Percentiles rank a stretch among this genome's conserved stretches.
phyloP scores from a whole-genome alignment of 1,140 invertebrate genomes.

The Stegodyphus mimosarum region DNA sequence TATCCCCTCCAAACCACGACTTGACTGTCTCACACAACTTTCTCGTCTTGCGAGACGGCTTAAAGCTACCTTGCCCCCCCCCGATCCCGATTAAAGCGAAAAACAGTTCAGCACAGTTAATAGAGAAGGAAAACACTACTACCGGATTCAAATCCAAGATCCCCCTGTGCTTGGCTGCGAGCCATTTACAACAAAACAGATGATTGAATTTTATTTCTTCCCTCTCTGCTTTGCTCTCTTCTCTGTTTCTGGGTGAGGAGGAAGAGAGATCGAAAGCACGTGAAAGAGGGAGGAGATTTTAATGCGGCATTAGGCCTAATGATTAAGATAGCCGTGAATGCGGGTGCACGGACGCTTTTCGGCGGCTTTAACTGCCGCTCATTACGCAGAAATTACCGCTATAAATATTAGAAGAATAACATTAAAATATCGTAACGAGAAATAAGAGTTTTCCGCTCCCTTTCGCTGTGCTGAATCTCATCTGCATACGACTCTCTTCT shows the following conservation, averaged over 20 bases:
- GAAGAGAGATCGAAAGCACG: neutral
- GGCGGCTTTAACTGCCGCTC: slow-evolving; percentile 59
- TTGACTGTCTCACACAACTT: too few relatives aligned
- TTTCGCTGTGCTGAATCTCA: slow-evolving; percentile 18
- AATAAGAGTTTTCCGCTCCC: slow-evolving; percentile 52
- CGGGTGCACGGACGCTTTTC: slow-evolving; percentile 51
- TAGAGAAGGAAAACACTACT: neutral
- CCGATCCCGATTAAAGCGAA: slow-evolving; percentile 3
- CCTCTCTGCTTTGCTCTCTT: neutral
- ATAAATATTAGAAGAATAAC: slow-evolving; percentile 62
- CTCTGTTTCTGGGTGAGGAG: neutral
- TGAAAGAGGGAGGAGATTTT: slow-evolving; percentile 36
- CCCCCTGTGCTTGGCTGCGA: slow-evolving; percentile 10
- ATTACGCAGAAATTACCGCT: slow-evolving; percentile 59
- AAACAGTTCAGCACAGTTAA: neutral
- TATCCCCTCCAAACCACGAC: too few relatives aligned
- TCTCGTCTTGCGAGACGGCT: neutral
- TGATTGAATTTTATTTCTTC: slow-evolving; percentile 61
- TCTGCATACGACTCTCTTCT: slow-evolving; percentile 32
- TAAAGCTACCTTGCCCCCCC: neutral
- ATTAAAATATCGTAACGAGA: slow-evolving; percentile 62
- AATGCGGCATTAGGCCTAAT: slow-evolving; percentile 61
- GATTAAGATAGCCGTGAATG: slow-evolving; percentile 61
- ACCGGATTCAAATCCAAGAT: neutral
- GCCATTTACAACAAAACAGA: slow-evolving; percentile 60